Evolutionary conservation across 2,113 vertebrate species (phyloP).

Genomic region (Megalops atlanticus): DNA sequence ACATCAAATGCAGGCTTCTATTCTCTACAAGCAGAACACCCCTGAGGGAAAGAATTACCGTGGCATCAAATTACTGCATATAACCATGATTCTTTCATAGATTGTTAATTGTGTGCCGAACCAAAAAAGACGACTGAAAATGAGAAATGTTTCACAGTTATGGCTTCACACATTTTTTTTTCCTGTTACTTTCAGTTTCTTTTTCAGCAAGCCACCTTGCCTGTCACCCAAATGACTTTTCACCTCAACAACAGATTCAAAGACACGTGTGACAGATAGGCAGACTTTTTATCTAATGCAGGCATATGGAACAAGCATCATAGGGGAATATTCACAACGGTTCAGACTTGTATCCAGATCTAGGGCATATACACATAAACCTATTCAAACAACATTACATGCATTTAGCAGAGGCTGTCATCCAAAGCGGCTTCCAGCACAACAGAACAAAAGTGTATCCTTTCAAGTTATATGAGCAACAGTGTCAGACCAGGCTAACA

Average conservation of each 20-base stretch:
- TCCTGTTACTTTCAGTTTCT: background rate
- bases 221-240: background rate
- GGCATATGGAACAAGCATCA: background rate
- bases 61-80: no score
- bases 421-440: no score
- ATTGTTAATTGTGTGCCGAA: no score
- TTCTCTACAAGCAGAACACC: no score
- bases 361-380: background rate
- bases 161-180: slow-evolving; percentile 7
- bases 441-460: no score
- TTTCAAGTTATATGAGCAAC: no score
- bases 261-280: background rate
- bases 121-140: background rate
- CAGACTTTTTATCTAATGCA: background rate
- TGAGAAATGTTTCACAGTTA: background rate
- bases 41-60: no score
- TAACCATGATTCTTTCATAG: no score
- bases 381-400: background rate
- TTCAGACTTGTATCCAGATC: background rate
- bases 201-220: background rate
- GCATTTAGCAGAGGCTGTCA: no score
- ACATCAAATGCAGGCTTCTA: no score
- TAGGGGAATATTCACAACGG: background rate
- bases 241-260: background rate
- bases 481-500: no score